Evolutionary conservation across 2,888 invertebrate species (phyloP), one percentile per base, ranked within the genome.

Genomic region (Eupeodes latifasciatus): DNA sequence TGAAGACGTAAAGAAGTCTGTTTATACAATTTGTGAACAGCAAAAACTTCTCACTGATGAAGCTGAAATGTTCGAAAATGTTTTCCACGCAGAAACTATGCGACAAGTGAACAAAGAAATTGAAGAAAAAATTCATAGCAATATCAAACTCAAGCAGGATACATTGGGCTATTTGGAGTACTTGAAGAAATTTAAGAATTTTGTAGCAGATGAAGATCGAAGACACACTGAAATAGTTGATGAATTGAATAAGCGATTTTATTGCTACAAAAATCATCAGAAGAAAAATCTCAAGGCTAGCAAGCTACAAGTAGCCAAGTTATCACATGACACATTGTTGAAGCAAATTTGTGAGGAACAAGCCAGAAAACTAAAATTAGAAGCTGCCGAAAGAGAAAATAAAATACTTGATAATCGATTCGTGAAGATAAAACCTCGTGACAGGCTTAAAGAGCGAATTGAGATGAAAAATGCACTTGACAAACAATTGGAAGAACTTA

Each of bases 381-480:
- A 91, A 4, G 91, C 91, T 0, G 90, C 91, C 14, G 88, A 90
- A 36, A 90, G 88, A 7, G 93, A 93, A 72, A 85, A 90, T 34
- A 92, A 91, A 80, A 91, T 93, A 36, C 61, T 90, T 0, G 92
- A 92, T 66, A 93, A 93, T 89, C 91, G 91, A 0, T 93, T 93
- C 62, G 91, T 89, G 0, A 91, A 89, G 59, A 77, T 89, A 4
- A 90, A 91, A 62, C 85, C 90, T 1, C 71, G 85, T 4, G 89
- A 91, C 81, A 90, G 90, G 4, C 4, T 89, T 0, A 90, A 90
- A 14, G 79, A 91, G 5, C 89, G 90, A 9, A 85, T 83, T 0
- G 76, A 89, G 34, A 81, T 90, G 51, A 91, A 91, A 7, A 51
- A 78, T 0, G 91, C 90, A 3, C 77, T 93, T 4, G 92, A 92